Conservation (phyloP, 2,797 vertebrate genomes). For the Columba guinea region DNA sequence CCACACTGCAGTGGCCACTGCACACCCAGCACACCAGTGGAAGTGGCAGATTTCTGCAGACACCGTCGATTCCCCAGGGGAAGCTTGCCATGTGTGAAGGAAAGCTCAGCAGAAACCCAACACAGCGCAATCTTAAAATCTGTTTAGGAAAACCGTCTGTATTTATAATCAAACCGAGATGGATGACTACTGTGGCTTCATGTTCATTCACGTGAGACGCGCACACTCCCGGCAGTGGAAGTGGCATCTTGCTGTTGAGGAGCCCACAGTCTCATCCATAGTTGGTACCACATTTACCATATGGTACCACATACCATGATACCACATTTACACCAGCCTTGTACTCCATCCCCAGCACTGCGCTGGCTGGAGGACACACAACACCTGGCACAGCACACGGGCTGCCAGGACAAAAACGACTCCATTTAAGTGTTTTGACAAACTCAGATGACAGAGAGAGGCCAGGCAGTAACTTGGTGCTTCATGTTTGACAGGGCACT, state of each 20-base stretch:
- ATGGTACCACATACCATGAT: not conserved
- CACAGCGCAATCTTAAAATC: not conserved
- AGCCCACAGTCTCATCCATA: not conserved
- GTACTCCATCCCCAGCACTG: not conserved
- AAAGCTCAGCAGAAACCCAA: not conserved
- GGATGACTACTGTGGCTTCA: not conserved
- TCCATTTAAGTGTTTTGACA: not conserved
- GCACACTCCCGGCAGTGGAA: not conserved
- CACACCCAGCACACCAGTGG: accelerated
- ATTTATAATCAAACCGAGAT: not conserved
- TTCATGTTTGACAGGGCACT: accelerated
- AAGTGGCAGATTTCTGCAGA: not conserved
- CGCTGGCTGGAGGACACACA: not conserved
- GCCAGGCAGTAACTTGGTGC: not conserved
- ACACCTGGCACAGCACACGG: not conserved
- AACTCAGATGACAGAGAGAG: not conserved
- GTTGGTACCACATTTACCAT: too few species aligned
- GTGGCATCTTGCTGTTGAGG: not conserved
- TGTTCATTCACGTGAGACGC: not conserved
- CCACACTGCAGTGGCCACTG: accelerated
- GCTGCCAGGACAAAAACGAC: not conserved
- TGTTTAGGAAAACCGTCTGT: not conserved
- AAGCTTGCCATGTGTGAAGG: not conserved
- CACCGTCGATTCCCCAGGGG: not conserved
- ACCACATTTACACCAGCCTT: not conserved